These are phyloP conservation scores for Lutraria rhynchaena DNA, from an alignment of 1,140 invertebrate species.

Conservation along the genomic window DNA sequence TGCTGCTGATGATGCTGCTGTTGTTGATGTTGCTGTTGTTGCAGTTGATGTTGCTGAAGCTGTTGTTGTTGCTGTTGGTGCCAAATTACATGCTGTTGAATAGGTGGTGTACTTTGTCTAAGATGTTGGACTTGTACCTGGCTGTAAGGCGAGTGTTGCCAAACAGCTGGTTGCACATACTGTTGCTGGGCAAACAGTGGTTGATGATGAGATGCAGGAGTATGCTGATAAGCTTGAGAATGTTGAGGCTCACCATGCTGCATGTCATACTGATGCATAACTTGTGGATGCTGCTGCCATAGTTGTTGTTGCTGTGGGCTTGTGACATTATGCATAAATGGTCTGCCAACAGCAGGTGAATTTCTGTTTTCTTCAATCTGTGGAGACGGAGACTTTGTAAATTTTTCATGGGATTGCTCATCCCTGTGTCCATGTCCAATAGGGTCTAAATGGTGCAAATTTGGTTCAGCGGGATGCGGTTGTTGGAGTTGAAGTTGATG, in stretches of 20 bases:
- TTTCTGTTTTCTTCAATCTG: slow-evolving; percentile 56
- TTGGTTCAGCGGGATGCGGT: slow-evolving; percentile 4
- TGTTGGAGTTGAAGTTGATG: slow-evolving; percentile 20
- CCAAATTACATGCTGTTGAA: slow-evolving; percentile 52
- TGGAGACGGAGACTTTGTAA: slow-evolving; percentile 56
- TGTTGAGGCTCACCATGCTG: slow-evolving; percentile 48
- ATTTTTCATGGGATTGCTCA: slow-evolving; percentile 53
- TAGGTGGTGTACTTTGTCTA: slow-evolving; percentile 51
- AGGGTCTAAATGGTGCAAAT: slow-evolving; percentile 48
- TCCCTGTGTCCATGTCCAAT: slow-evolving; percentile 35
- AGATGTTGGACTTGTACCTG: slow-evolving; percentile 53
- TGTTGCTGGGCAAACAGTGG: slow-evolving; percentile 55
- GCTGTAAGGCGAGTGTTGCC: slow-evolving; percentile 55
- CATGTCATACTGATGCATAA: slow-evolving; percentile 57
- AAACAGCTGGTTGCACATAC: slow-evolving; percentile 50
- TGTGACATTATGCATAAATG: slow-evolving; percentile 52
- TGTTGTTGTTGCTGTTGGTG: slow-evolving; percentile 54
- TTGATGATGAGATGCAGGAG: slow-evolving; percentile 51
- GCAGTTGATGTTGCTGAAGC: slow-evolving; percentile 46
- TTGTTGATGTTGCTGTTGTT: slow-evolving; percentile 49
- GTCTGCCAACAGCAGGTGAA: slow-evolving; percentile 39
- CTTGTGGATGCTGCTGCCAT: slow-evolving; percentile 49
- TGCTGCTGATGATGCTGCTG: slow-evolving; percentile 45
- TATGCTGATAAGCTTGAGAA: slow-evolving; percentile 51
- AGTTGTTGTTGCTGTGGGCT: slow-evolving; percentile 53